A percentile compares a stretch with the other conserved stretches of the same genome.
These are phyloP conservation scores for Sebastes itinus DNA, from an alignment of 2,797 vertebrate genomes.

Conservation along the genomic window DNA sequence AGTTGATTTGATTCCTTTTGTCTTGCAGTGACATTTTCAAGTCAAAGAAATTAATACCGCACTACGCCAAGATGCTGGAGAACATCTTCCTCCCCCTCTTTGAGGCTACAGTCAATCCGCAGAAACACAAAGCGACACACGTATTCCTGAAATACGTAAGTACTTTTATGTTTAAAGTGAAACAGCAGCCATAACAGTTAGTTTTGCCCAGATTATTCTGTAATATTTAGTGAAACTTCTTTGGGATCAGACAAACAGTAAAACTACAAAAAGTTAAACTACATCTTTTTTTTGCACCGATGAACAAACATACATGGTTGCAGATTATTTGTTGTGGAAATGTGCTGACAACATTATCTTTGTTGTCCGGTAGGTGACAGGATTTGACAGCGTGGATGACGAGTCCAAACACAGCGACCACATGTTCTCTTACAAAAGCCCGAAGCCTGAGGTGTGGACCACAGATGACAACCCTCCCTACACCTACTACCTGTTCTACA, in stretches of 20 bases:
- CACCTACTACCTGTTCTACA: conserved; percentile 96
- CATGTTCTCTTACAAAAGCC: conserved; percentile 95
- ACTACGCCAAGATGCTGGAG: conserved; percentile 94
- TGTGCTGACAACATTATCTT: neutral
- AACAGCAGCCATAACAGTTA: neutral
- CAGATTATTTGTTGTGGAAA: neutral
- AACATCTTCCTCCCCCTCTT: conserved; percentile 96
- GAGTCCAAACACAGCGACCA: conserved; percentile 98
- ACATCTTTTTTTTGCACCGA: neutral
- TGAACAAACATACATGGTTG: neutral
- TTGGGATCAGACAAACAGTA: neutral
- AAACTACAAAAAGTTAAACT: neutral
- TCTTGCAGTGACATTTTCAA: conserved; percentile 93
- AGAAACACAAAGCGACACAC: conserved; percentile 88
- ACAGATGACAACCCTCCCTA: conserved; percentile 93
- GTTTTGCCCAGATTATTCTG: neutral
- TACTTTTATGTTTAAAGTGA: conserved; percentile 16
- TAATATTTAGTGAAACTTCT: neutral
- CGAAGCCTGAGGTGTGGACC: conserved; percentile 92
- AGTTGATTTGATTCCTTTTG: conserved; percentile 34
- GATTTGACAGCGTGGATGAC: conserved; percentile 98
- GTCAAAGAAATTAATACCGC: conserved; percentile 89
- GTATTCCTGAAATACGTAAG: conserved; percentile 96
- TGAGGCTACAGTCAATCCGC: conserved; percentile 93
- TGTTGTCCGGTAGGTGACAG: conserved; percentile 86